phyloP scores from a whole-genome alignment of 2,888 invertebrate genomes.

The Tolmerus cingulatus region DNA sequence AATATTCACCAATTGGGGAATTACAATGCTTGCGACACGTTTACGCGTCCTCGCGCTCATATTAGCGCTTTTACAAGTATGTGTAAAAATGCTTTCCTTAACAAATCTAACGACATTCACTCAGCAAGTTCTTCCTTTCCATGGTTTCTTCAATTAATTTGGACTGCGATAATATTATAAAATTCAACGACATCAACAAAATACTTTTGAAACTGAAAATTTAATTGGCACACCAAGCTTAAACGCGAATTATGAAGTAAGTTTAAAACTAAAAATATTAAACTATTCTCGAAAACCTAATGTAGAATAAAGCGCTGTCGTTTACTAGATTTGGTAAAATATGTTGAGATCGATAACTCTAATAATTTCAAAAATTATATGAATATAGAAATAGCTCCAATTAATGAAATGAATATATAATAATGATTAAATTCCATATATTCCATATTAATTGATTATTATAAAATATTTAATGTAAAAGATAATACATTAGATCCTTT shows the following conservation, averaged over 20 bases:
- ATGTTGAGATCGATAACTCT: not conserved
- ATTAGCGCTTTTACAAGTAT: not conserved
- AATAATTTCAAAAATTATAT: not conserved
- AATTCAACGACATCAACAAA: not conserved
- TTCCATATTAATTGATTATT: too few relatives aligned
- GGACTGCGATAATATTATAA: not conserved
- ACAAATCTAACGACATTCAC: not conserved
- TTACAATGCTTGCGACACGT: not conserved
- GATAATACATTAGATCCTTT: too few relatives aligned
- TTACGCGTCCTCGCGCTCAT: not conserved
- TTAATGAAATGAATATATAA: too few relatives aligned
- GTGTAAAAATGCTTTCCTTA: not conserved
- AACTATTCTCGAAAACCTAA: too few relatives aligned
- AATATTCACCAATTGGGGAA: constrained; percentile 4
- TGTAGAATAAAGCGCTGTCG: not conserved
- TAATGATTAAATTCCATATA: too few relatives aligned
- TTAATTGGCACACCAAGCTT: too few relatives aligned
- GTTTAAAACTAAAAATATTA: not conserved
- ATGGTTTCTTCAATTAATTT: not conserved
- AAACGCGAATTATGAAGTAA: not conserved
- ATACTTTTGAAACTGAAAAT: not conserved
- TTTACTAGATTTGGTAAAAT: not conserved
- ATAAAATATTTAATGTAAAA: too few relatives aligned
- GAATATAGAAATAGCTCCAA: too few relatives aligned
- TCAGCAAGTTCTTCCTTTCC: not conserved